Base-by-base conservation (phyloP, 2,113 vertebrate species). In the Lampris incognitus region DNA sequence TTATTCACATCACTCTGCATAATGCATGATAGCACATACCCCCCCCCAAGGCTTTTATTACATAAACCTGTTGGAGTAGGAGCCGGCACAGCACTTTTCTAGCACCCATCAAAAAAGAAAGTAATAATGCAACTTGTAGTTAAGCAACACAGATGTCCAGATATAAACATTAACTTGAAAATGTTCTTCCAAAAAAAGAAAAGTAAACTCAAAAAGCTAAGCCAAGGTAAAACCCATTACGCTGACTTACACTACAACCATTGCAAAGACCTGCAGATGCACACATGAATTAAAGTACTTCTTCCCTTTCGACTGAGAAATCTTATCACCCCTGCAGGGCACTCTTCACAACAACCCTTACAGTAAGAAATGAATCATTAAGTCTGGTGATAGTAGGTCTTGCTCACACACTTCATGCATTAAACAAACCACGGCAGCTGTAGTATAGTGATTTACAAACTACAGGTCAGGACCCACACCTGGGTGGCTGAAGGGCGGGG, bases 31-130 rank as follows among this genome's bases (percentile, higher is more conserved):
- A 77, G 87, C 87, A 85, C 89, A 82, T 44, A 70, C 54, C 54
- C 72, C 87, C 86, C 87, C 66, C 42, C 4, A 72, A 89, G 88
- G 78, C 85, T 69, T 86, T 84, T 75, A 91, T 93, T 91, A 92
- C 79, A 69, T 91, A 93, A 93, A 91, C 88, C 85, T 93, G 88
- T 92, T 91, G 89, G 88, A 87, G 85, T 80, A 76, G 72, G 82
- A 91, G 81, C 84, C 87, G 66, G 71, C 67, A 65, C 76, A 81
- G 87, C 73, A 78, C 71, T 86, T 89, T 87, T 72, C 82, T 61
- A 80, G 56, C 79, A 89, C 89, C 82, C 69, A 86, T 86, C 84
- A 87, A 76, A 87, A 77, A 57, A 76, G 58, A 57, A 8, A 76
- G 46, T 50, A 62, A 69, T 44, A 38, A 70, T 64, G 73, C 59